Conservation (phyloP, 64 coral and sea anemone species). For the Stichodactyla helianthus region DNA sequence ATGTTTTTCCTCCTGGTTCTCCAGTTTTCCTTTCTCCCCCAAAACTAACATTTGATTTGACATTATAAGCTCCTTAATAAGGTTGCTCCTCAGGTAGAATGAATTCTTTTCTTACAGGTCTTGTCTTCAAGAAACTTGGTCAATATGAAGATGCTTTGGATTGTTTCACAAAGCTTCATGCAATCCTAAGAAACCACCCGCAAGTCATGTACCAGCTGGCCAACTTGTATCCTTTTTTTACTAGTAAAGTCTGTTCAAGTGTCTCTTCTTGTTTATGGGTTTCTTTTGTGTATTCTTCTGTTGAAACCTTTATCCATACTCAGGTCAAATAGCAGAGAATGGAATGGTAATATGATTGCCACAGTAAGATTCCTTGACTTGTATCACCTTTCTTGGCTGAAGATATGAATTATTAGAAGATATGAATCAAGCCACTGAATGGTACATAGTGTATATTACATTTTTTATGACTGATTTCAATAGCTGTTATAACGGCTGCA, state of each 20-base stretch:
- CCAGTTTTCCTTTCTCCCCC: too few relatives aligned
- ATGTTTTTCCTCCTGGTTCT: too few relatives aligned
- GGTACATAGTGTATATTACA: conserved; percentile 28
- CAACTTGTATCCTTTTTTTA: conserved; percentile 80
- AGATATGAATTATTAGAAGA: conserved; percentile 93
- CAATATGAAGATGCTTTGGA: conserved; percentile 83
- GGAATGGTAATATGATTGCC: too few relatives aligned
- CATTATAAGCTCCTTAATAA: too few relatives aligned
- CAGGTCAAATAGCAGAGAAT: too few relatives aligned
- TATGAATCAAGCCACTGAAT: conserved; percentile 95
- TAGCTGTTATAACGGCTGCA: too few relatives aligned
- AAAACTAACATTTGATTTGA: too few relatives aligned
- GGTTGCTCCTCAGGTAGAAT: too few relatives aligned
- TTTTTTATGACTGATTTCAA: background rate
- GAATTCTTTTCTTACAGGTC: conserved; percentile 38
- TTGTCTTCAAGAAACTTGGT: conserved; percentile 87
- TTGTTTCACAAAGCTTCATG: conserved; percentile 91
- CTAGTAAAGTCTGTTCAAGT: too few relatives aligned
- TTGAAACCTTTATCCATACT: too few relatives aligned
- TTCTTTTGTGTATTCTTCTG: background rate
- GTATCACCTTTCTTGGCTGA: background rate
- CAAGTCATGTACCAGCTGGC: conserved; percentile 96
- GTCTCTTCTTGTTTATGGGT: background rate
- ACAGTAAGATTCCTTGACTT: background rate
- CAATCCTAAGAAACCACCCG: conserved; percentile 90